Evolutionary conservation across 2,888 invertebrate genomes (phyloP).

Genomic region (Nephrotoma appendiculata): DNA sequence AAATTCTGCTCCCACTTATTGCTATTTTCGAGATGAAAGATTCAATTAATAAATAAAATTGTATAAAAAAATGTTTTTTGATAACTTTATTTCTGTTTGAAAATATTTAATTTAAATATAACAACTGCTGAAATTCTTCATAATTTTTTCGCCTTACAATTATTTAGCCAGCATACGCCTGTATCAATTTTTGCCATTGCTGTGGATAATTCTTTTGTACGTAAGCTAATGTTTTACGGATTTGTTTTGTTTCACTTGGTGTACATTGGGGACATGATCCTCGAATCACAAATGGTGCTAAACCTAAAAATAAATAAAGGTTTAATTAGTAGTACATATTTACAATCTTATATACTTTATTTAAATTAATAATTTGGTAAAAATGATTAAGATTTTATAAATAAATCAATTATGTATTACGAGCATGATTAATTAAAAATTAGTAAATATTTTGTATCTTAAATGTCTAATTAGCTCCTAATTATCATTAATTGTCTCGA

Average conservation of each 20-base stretch:
- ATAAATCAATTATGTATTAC: not conserved
- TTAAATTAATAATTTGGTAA: not conserved
- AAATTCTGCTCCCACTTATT: too few species aligned
- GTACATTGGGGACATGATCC: conserved; percentile 59
- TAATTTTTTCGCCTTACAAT: not conserved
- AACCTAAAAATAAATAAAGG: conserved; percentile 33
- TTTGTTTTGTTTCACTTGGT: conserved; percentile 53
- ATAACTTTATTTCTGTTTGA: too few species aligned
- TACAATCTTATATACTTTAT: not conserved
- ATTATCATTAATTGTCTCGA: not conserved
- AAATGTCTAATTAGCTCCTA: not conserved
- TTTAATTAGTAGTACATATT: too few species aligned
- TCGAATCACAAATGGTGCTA: conserved; percentile 58
- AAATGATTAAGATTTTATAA: not conserved
- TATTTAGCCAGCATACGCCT: conserved; percentile 45
- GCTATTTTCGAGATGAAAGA: too few species aligned
- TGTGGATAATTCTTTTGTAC: conserved; percentile 61
- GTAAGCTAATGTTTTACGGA: conserved; percentile 57
- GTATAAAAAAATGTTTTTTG: too few species aligned
- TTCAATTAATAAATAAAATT: too few species aligned
- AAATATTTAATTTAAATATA: too few species aligned
- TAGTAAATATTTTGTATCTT: not conserved
- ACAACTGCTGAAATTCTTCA: too few species aligned
- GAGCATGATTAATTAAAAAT: not conserved
- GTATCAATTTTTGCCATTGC: conserved; percentile 60